Evolutionary conservation across 2,113 vertebrate genomes (phyloP), one percentile per base, ranked within the genome.

Genomic region (Cromileptes altivelis): DNA sequence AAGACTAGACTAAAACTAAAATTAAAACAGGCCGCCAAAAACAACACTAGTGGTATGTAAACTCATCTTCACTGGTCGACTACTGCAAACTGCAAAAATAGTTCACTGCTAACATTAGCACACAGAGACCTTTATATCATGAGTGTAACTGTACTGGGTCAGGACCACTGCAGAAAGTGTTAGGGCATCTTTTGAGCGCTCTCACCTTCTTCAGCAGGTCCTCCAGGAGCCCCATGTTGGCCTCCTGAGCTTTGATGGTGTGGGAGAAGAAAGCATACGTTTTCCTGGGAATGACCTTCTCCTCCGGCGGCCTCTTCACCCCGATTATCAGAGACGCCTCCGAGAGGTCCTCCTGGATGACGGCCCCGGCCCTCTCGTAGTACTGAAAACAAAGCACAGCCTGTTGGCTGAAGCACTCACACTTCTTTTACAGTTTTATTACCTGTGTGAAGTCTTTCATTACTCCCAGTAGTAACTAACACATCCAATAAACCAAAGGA

Each of bases 231-330:
- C 93, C 89, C 98, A 99, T 99, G 89, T 99, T 99, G 79, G 98
- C 95, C 85, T 98, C 98, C 85, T 99, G 98, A 53, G 98, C 98
- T 92, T 99, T 99, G 91, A 99, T 99, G 69, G 98, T 99, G 89
- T 99, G 98, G 4, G 98, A 99, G 83, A 99, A 99, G 82, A 99
- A 99, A 3, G 98, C 98, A 12, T 99, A 99, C 0, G 97, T 99
- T 92, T 99, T 99, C 86, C 78, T 95, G 64, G 97, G 95, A 50
- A 98, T 96, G 75, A 99, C 64, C 82, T 97, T 98, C 67, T 97
- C 97, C 86, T 99, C 98, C 9, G 97, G 96, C 30, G 96, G 97
- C 80, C 97, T 97, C 94, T 99, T 99, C 70, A 99, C 98, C 63
- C 98, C 98, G 47, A 99, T 80, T 88, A 99, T 99, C 70, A 99